phyloP scores from a whole-genome alignment of 2,888 invertebrate species.

The Limnephilus marmoratus region DNA sequence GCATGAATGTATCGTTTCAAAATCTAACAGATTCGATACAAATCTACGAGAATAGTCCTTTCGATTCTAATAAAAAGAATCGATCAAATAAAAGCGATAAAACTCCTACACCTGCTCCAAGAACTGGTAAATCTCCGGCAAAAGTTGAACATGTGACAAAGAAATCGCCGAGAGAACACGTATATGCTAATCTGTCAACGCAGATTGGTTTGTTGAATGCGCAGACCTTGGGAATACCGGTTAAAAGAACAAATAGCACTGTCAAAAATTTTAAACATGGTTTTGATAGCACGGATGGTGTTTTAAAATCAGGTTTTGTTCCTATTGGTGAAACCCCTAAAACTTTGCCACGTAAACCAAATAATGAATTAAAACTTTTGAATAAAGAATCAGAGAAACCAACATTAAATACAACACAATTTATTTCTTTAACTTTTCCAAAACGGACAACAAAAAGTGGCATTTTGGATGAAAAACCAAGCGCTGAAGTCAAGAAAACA shows the following conservation, averaged over 20 bases:
- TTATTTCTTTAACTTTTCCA: conserved; percentile 63
- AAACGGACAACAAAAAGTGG: conserved; percentile 67
- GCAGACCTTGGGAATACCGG: conserved; percentile 48
- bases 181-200: conserved; percentile 77
- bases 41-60: conserved; percentile 77
- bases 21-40: conserved; percentile 83
- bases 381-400: conserved; percentile 70
- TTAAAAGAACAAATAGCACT: conserved; percentile 7
- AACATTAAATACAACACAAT: conserved; percentile 8
- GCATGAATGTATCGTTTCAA: conserved; percentile 73
- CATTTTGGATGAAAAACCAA: conserved; percentile 60
- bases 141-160: conserved; percentile 70
- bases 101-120: conserved; percentile 78
- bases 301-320: conserved; percentile 69
- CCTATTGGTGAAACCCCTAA: conserved; percentile 70
- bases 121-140: conserved; percentile 73
- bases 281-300: conserved; percentile 68
- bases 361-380: conserved; percentile 58
- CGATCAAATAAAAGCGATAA: conserved; percentile 77
- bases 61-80: conserved; percentile 68
- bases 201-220: conserved; percentile 47
- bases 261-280: background rate
- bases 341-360: conserved; percentile 63
- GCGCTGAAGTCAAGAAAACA: conserved; percentile 61
- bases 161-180: conserved; percentile 75